Evolutionary conservation across 1,140 invertebrate species (phyloP), one percentile per base, ranked within the genome.

Genomic region (Euura saliciscinereae): DNA sequence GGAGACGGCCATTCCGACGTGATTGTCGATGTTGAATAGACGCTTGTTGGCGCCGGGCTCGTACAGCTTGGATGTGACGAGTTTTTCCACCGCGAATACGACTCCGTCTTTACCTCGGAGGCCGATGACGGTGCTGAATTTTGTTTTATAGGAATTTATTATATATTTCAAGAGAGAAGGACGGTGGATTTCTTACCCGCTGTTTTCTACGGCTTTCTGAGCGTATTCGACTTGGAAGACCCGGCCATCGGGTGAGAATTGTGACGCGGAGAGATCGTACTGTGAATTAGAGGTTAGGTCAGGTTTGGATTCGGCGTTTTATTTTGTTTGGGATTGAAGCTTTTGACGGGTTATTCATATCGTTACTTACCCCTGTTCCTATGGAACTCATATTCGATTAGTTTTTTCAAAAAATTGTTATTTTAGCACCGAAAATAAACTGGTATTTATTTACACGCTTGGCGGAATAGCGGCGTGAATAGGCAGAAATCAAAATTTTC

Each of bases 151-250:
- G 28, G 28, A 28, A 28, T 28, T 28, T 28, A 28, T 28, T 28
- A 28, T 28, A 28, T 28, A 28, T 28, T 28, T 28, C 28, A 28
- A 28, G 28, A 28, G 28, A 0, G 28, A 28, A 28, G 28, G 10
- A 59, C 5, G 0, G 6, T 59, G 3, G 13, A 3, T 4, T 45
- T 88, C 90, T 86, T 88, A 94, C 93, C 98, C 98, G 85, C 97
- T 98, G 81, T 98, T 99, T 90, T 99, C 99, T 2, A 99, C 98
- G 11, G 99, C 99, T 89, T 99, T 99, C 69, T 96, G 94, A 43
- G 99, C 99, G 90, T 99, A 99, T 91, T 99, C 99, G 1, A 99
- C 97, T 93, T 99, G 98, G 89, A 99, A 99, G 68, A 99, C 97
- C 80, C 97, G 89, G 11, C 99, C 99, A 88, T 99, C 99, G 8